Evolutionary conservation across 2,797 vertebrate genomes (phyloP).

Genomic region (Centropyge bicolor): DNA sequence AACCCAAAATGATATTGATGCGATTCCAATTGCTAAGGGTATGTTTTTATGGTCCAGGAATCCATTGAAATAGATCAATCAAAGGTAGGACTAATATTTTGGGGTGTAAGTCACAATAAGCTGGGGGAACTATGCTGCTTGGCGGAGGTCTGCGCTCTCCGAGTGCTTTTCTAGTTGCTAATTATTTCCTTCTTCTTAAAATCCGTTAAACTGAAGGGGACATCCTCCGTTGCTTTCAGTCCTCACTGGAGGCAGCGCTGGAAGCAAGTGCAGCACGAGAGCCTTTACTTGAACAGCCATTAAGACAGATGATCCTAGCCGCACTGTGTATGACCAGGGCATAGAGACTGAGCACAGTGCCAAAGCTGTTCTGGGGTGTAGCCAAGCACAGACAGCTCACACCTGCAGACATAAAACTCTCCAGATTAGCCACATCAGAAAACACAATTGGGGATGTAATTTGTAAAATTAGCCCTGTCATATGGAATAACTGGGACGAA

Average conservation of each 20-base stretch:
- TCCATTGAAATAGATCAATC: too few species aligned
- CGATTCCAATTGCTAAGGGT: too few species aligned
- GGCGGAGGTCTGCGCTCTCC: too few species aligned
- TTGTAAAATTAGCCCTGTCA: slow-evolving; percentile 18
- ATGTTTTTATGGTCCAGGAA: too few species aligned
- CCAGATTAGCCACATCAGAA: slow-evolving; percentile 1
- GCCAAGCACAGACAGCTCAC: slow-evolving; percentile 49
- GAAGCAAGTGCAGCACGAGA: slow-evolving; percentile 53
- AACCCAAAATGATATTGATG: too few species aligned
- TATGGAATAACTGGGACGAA: slow-evolving; percentile 25
- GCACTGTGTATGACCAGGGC: slow-evolving; percentile 52
- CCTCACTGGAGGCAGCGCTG: slow-evolving; percentile 14
- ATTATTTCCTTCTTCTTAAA: neutral
- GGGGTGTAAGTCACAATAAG: too few species aligned
- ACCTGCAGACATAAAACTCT: slow-evolving; percentile 11
- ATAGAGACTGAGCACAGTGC: slow-evolving; percentile 51
- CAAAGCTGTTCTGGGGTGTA: slow-evolving; percentile 49
- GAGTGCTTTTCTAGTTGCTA: too few species aligned
- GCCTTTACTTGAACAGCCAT: slow-evolving; percentile 31
- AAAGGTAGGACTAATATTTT: too few species aligned
- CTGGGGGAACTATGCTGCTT: too few species aligned
- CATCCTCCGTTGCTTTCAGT: slow-evolving; percentile 10
- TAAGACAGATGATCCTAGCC: slow-evolving; percentile 61
- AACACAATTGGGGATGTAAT: slow-evolving; percentile 29
- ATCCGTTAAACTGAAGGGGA: neutral